These are phyloP conservation scores for Trileptium ribeirensis DNA, from an alignment of 2,888 invertebrate genomes.

Conservation along the genomic window DNA sequence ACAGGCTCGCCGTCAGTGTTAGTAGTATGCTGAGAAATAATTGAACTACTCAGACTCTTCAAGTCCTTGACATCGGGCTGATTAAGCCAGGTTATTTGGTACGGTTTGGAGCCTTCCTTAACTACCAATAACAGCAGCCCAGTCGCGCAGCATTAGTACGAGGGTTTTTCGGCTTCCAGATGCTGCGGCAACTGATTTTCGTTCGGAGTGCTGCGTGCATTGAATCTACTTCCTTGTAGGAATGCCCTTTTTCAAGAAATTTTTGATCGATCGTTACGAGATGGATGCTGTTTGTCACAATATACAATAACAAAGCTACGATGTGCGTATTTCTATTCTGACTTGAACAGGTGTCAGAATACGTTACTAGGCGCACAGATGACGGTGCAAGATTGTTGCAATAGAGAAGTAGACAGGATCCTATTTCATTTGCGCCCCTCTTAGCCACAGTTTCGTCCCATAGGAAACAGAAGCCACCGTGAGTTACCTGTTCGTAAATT, in stretches of 20 bases:
- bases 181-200: too few species aligned
- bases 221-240: conserved; percentile 18
- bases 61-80: not conserved
- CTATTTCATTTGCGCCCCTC: conserved; percentile 20
- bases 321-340: not conserved
- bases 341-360: conserved; percentile 2
- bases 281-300: not conserved
- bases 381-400: not conserved
- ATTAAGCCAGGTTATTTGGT: too few species aligned
- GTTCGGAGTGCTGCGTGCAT: conserved; percentile 16
- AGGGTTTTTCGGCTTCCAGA: too few species aligned
- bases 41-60: not conserved
- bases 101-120: too few species aligned
- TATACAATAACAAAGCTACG: not conserved
- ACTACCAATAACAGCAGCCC: too few species aligned
- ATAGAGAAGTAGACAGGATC: not conserved
- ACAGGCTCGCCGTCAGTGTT: conserved; percentile 12
- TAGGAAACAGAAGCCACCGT: conserved; percentile 16
- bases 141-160: too few species aligned
- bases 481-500: not conserved
- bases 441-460: conserved; percentile 14
- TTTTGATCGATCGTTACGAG: conserved; percentile 8
- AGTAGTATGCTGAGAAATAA: not conserved
- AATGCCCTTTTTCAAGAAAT: conserved; percentile 18
- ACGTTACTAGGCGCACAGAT: not conserved